A percentile compares a stretch with the other conserved stretches of the same genome.
Evolutionary conservation across 1,140 invertebrate genomes (phyloP).

Genomic region (Aethina tumida): DNA sequence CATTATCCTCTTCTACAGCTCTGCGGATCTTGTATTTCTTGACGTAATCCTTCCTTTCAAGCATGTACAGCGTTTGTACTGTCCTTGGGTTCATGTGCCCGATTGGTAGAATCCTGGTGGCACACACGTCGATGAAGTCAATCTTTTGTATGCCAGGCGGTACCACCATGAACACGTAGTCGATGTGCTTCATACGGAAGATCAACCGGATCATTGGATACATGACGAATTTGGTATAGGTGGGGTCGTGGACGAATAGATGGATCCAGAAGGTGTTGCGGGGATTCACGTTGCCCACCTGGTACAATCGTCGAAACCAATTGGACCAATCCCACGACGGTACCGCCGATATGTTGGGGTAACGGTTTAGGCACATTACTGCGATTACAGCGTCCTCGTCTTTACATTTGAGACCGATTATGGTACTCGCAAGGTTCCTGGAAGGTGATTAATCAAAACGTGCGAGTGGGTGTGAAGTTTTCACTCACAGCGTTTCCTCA

Average conservation of each 20-base stretch:
- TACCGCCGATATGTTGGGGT: slow-evolving; percentile 42
- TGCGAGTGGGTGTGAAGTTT: neutral
- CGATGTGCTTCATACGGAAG: slow-evolving; percentile 40
- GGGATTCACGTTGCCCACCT: slow-evolving; percentile 33
- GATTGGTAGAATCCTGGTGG: slow-evolving; percentile 29
- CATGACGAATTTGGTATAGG: slow-evolving; percentile 39
- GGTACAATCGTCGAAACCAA: slow-evolving; percentile 41
- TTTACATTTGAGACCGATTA: no score
- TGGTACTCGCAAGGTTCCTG: no score
- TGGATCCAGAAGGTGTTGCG: slow-evolving; percentile 47
- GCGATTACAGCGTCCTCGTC: slow-evolving; percentile 36
- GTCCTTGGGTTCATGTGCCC: slow-evolving; percentile 31
- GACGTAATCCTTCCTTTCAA: slow-evolving; percentile 33
- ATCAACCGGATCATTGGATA: slow-evolving; percentile 40
- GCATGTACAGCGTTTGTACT: slow-evolving; percentile 35
- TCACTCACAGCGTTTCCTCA: slow-evolving; percentile 18
- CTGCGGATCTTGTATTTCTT: slow-evolving; percentile 40
- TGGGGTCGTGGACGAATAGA: slow-evolving; percentile 40
- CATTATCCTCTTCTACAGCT: slow-evolving; percentile 61
- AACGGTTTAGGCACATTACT: slow-evolving; percentile 39
- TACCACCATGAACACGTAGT: slow-evolving; percentile 42
- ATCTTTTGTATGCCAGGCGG: slow-evolving; percentile 37
- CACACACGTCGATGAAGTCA: slow-evolving; percentile 22
- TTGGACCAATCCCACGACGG: slow-evolving; percentile 40
- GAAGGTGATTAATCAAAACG: slow-evolving; percentile 8